Percentiles rank a stretch among this genome's conserved stretches.
phyloP scores from a whole-genome alignment of 2,888 invertebrate genomes.

The Griposia aprilina region DNA sequence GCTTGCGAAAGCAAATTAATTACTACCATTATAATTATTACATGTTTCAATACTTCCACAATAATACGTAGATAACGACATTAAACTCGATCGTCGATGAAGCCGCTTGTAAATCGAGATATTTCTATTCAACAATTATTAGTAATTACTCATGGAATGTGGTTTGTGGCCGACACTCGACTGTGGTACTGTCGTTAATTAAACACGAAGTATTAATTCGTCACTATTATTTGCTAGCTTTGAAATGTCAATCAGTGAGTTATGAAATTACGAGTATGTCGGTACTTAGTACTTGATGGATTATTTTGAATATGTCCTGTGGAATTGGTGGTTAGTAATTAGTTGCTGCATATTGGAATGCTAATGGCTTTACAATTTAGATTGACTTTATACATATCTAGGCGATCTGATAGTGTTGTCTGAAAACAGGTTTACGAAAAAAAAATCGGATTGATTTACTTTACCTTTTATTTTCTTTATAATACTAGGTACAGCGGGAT shows the following conservation, averaged over 20 bases:
- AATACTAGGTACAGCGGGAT: too few species aligned
- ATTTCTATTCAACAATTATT: conserved; percentile 56
- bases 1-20: too few species aligned
- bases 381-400: neutral
- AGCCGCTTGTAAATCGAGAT: conserved; percentile 62
- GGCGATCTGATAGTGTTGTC: too few species aligned
- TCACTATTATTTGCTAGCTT: conserved; percentile 53
- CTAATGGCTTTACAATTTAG: neutral
- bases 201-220: conserved; percentile 62
- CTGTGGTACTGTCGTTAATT: conserved; percentile 58
- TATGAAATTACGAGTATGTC: conserved; percentile 30
- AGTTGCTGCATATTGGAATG: neutral
- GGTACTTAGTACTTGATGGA: conserved; percentile 13
- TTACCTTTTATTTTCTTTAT: neutral
- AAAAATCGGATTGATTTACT: neutral
- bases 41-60: neutral
- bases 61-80: conserved; percentile 22
- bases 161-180: conserved; percentile 61
- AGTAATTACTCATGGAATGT: conserved; percentile 70
- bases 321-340: conserved; percentile 7
- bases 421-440: neutral
- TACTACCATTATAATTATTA: too few species aligned
- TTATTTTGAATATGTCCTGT: conserved; percentile 25
- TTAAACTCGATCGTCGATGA: conserved; percentile 17
- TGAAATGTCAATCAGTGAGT: conserved; percentile 54